Conservation (phyloP, 2,888 invertebrate genomes). For the Tiphia femorata region DNA sequence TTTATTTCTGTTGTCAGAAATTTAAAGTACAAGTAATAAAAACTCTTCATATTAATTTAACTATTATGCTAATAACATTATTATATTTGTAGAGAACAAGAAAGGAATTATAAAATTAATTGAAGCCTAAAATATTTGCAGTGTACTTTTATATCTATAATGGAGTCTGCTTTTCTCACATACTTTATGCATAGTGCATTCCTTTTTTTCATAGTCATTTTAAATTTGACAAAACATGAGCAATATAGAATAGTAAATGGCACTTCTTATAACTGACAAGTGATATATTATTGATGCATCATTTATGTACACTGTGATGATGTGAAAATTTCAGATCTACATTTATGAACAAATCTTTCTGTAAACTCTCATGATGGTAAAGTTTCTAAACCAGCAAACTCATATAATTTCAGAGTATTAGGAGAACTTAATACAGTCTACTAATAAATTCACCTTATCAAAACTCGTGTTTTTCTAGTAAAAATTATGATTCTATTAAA, state of each 20-base stretch:
- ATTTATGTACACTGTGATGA: background rate
- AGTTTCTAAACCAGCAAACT: conserved; percentile 1
- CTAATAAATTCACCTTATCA: conserved; percentile 11
- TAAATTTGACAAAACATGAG: background rate
- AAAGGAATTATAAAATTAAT: conserved; percentile 3
- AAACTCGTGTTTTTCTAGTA: background rate
- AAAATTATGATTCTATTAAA: conserved; percentile 8
- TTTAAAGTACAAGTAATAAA: conserved; percentile 6
- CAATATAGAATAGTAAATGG: background rate
- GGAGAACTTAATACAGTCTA: conserved; percentile 3
- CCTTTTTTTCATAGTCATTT: background rate
- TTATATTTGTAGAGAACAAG: background rate
- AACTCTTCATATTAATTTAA: background rate
- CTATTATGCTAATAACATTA: conserved; percentile 8
- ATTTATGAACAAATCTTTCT: background rate
- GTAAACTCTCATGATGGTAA: background rate
- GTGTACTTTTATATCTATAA: too few relatives aligned
- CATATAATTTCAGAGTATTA: conserved; percentile 3
- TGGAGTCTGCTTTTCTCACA: too few relatives aligned
- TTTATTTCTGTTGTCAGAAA: conserved; percentile 3
- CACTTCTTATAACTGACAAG: conserved; percentile 1
- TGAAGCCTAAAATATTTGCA: background rate
- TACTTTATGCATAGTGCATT: too few relatives aligned
- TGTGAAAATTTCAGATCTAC: background rate
- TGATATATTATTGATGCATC: background rate